Evolutionary conservation across 2,888 invertebrate species (phyloP).

Genomic region (Linyphia triangularis): DNA sequence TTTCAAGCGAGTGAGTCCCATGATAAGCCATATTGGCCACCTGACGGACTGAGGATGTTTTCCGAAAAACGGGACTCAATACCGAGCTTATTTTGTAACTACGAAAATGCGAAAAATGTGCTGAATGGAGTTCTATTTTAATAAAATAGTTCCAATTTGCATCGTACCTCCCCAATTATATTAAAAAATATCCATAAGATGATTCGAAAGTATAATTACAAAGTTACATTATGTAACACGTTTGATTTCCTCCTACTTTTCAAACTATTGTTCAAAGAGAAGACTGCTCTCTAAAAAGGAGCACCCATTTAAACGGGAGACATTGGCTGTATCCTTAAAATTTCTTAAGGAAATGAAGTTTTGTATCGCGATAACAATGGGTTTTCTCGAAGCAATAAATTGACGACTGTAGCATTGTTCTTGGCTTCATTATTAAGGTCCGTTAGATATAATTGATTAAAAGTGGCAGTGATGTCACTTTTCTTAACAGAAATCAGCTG

Average conservation of each 20-base stretch:
- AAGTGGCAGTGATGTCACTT: slow-evolving; percentile 11
- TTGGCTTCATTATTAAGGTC: slow-evolving; percentile 14
- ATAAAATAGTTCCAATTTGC: too few relatives aligned
- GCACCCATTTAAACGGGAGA: slow-evolving; percentile 61
- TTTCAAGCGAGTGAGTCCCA: not conserved
- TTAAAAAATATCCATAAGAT: too few relatives aligned
- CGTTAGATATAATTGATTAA: slow-evolving; percentile 37
- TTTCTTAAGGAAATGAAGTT: too few relatives aligned
- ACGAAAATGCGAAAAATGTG: slow-evolving; percentile 1
- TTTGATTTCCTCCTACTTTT: slow-evolving; percentile 32
- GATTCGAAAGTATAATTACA: not conserved
- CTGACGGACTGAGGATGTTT: not conserved
- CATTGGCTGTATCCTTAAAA: too few relatives aligned
- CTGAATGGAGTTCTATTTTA: too few relatives aligned
- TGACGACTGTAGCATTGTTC: slow-evolving; percentile 47
- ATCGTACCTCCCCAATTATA: not conserved
- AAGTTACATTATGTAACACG: slow-evolving; percentile 20
- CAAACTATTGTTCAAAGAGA: slow-evolving; percentile 57
- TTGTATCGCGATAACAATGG: too few relatives aligned
- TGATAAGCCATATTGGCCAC: not conserved
- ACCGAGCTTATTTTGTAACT: too few relatives aligned
- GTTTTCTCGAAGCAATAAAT: slow-evolving; percentile 42
- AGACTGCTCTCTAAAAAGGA: slow-evolving; percentile 54
- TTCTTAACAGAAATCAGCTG: slow-evolving; percentile 14
- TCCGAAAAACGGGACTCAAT: too few relatives aligned